Percentiles rank a stretch among this genome's conserved stretches.
phyloP scores from a whole-genome alignment of 2,113 vertebrate species.

The Aptenodytes forsteri region DNA sequence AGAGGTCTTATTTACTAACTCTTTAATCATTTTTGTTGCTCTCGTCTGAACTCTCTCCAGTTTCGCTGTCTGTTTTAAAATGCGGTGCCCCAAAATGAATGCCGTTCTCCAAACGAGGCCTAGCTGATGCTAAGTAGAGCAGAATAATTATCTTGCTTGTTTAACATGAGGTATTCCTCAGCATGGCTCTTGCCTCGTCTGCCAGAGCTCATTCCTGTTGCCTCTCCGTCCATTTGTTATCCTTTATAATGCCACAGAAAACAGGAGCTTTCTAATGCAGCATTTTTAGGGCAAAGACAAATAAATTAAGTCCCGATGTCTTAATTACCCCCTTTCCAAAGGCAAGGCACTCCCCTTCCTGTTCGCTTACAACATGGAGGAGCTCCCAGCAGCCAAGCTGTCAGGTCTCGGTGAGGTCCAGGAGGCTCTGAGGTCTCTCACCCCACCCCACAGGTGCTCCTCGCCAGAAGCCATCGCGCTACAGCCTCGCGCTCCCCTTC shows the following conservation, averaged over 20 bases:
- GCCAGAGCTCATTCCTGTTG: neutral
- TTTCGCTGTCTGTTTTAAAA: slow-evolving; percentile 49
- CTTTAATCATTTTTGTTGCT: slow-evolving; percentile 64
- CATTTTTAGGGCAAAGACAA: neutral
- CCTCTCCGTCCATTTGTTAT: slow-evolving; percentile 33
- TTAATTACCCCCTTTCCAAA: neutral
- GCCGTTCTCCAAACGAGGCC: neutral
- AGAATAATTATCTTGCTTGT: slow-evolving; percentile 67
- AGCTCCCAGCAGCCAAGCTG: neutral
- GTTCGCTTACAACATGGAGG: neutral
- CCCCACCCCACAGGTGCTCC: neutral
- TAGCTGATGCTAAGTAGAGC: slow-evolving; percentile 52
- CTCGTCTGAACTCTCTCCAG: slow-evolving; percentile 50
- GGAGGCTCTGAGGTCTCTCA: neutral
- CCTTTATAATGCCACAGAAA: slow-evolving; percentile 9
- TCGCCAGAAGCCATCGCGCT: neutral
- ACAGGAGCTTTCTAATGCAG: neutral
- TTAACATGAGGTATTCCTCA: slow-evolving; percentile 51
- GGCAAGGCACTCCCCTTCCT: neutral
- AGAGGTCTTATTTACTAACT: slow-evolving; percentile 70
- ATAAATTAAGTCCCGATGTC: neutral
- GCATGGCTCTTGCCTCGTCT: neutral
- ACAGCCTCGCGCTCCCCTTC: fast-evolving
- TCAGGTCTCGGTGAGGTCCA: neutral
- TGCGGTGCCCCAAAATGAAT: slow-evolving; percentile 25